Conservation (phyloP, 2,113 vertebrate species). For the Ammodytes marinus region DNA sequence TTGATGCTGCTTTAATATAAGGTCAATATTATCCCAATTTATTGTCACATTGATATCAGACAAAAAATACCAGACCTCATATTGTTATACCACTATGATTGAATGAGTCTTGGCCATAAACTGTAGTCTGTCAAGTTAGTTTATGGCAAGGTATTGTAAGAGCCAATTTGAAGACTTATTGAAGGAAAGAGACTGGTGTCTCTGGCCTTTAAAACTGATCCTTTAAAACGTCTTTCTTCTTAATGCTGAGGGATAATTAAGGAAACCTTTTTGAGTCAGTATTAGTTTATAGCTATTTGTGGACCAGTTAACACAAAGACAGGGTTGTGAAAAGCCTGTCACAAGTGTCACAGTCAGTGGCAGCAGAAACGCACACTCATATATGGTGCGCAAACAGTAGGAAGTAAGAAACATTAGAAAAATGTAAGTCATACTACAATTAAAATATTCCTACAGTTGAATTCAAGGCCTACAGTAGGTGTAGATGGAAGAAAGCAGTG, state of each 20-base stretch:
- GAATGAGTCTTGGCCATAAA: neutral
- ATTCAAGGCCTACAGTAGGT: neutral
- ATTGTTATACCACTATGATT: neutral
- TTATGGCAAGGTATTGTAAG: neutral
- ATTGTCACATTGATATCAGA: neutral
- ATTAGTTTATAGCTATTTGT: conserved; percentile 30
- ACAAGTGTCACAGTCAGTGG: neutral
- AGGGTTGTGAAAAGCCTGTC: neutral
- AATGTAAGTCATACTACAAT: neutral
- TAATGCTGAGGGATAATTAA: conserved; percentile 28
- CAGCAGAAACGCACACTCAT: neutral
- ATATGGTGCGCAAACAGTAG: neutral
- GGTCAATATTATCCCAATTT: neutral
- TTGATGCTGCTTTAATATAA: neutral
- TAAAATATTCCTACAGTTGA: neutral
- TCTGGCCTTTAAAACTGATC: conserved; percentile 7
- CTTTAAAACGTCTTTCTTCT: neutral
- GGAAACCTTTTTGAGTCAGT: conserved; percentile 17
- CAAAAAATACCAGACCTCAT: neutral
- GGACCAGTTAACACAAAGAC: conserved; percentile 30
- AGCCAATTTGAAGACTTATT: neutral
- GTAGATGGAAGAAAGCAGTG: neutral
- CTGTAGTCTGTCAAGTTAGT: conserved; percentile 1
- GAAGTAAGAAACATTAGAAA: neutral
- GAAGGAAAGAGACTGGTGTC: neutral